A percentile compares a stretch with the other conserved stretches of the same genome.
These are phyloP conservation scores for Brachionus rotundiformis DNA, from an alignment of 1,140 invertebrate species.

Conservation along the genomic window DNA sequence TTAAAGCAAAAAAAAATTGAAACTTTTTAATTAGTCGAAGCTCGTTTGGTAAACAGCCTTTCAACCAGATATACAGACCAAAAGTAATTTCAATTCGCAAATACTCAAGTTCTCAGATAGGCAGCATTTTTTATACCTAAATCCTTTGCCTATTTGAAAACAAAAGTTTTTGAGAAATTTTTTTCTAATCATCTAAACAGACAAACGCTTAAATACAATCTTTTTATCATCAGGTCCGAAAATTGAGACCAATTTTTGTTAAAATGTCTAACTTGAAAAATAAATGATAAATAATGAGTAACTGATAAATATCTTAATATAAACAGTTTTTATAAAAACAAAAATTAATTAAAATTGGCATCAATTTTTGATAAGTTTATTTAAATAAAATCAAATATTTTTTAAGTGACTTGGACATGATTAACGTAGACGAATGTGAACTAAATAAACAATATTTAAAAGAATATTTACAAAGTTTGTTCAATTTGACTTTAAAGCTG, in stretches of 20 bases:
- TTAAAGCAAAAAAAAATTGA: slow-evolving; percentile 10
- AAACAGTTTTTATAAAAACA: neutral
- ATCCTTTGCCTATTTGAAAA: slow-evolving; percentile 28
- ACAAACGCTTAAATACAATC: neutral
- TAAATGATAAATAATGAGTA: neutral
- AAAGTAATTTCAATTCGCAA: neutral
- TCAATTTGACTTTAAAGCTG: slow-evolving; percentile 11
- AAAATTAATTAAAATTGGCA: slow-evolving; percentile 46
- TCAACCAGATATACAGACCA: neutral
- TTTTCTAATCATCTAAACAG: neutral
- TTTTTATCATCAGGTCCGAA: neutral
- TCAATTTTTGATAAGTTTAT: neutral
- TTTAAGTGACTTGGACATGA: slow-evolving; percentile 26
- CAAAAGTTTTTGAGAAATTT: neutral
- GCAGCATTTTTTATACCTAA: slow-evolving; percentile 37
- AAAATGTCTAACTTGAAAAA: neutral
- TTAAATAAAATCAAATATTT: neutral
- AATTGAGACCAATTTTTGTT: neutral
- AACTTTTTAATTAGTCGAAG: neutral
- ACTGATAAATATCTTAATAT: neutral
- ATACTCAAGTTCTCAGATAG: slow-evolving; percentile 47
- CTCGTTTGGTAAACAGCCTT: neutral
- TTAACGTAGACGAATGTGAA: slow-evolving; percentile 3
- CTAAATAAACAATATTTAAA: slow-evolving; percentile 30
- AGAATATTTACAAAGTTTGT: slow-evolving; percentile 39